phyloP scores from a whole-genome alignment of 1,140 invertebrate species.

The Stratiolaelaps scimitus region DNA sequence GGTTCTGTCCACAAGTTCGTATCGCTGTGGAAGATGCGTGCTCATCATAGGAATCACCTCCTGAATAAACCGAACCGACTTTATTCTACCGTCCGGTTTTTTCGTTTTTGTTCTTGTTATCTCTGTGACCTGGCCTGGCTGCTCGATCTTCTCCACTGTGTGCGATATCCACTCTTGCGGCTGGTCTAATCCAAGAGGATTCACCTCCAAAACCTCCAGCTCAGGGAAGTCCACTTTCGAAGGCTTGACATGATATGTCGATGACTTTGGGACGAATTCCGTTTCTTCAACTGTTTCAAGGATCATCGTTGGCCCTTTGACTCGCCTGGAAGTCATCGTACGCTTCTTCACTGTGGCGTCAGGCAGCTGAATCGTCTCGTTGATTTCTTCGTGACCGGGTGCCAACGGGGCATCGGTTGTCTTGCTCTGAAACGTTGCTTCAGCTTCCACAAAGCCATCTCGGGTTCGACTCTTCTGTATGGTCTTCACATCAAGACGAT shows the following conservation, averaged over 20 bases:
- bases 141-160: neutral
- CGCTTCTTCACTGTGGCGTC: conserved; percentile 3
- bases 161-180: neutral
- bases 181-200: neutral
- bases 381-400: neutral
- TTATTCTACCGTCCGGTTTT: neutral
- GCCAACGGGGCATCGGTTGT: neutral
- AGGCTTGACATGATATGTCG: neutral
- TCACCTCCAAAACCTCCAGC: neutral
- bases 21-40: neutral
- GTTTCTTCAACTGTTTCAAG: neutral
- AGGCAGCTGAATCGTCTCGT: conserved; percentile 7
- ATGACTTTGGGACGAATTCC: neutral
- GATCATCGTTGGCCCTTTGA: neutral
- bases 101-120: conserved; percentile 1
- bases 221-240: neutral
- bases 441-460: neutral
- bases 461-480: conserved; percentile 3
- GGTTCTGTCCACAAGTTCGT: neutral
- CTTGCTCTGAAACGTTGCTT: neutral
- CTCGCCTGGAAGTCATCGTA: neutral
- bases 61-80: neutral
- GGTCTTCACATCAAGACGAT: neutral
- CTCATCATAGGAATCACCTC: neutral
- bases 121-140: neutral